Conservation (phyloP, 2,888 invertebrate genomes). For the Cremastinae sp. region DNA sequence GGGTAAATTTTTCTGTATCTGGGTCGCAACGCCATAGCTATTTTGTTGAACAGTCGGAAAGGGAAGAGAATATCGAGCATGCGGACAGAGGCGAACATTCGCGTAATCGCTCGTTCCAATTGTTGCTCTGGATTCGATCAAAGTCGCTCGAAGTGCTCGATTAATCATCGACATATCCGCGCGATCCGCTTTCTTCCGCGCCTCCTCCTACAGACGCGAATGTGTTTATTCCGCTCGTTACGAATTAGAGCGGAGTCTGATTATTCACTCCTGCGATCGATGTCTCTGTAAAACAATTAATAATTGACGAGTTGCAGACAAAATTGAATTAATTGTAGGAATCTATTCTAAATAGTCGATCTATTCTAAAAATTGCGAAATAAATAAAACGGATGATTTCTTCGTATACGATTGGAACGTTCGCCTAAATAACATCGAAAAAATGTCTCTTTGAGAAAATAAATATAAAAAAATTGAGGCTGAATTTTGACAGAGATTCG, state of each 20-base stretch:
- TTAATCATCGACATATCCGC: constrained; percentile 41
- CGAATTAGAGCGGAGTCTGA: not conserved
- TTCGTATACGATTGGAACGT: too few species aligned
- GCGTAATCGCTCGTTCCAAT: constrained; percentile 38
- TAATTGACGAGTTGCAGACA: too few species aligned
- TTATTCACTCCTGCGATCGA: constrained; percentile 16
- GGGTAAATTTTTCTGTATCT: too few species aligned
- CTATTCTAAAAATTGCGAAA: too few species aligned
- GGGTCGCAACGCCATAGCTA: too few species aligned
- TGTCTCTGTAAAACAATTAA: constrained; percentile 17
- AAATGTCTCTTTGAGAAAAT: too few species aligned
- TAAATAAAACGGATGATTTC: too few species aligned
- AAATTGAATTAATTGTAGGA: too few species aligned
- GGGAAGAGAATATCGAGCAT: not conserved
- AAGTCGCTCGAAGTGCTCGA: constrained; percentile 33
- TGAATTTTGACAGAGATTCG: too few species aligned
- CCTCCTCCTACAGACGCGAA: not conserved
- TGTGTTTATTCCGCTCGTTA: not conserved
- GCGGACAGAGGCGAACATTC: constrained; percentile 1
- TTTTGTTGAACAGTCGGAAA: constrained; percentile 3
- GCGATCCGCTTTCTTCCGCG: constrained; percentile 22
- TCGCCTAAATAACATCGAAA: too few species aligned
- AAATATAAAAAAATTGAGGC: too few species aligned
- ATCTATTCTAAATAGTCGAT: too few species aligned
- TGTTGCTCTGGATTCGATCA: constrained; percentile 15